Conservation (phyloP, 2,797 vertebrate species). For the Emys orbicularis region DNA sequence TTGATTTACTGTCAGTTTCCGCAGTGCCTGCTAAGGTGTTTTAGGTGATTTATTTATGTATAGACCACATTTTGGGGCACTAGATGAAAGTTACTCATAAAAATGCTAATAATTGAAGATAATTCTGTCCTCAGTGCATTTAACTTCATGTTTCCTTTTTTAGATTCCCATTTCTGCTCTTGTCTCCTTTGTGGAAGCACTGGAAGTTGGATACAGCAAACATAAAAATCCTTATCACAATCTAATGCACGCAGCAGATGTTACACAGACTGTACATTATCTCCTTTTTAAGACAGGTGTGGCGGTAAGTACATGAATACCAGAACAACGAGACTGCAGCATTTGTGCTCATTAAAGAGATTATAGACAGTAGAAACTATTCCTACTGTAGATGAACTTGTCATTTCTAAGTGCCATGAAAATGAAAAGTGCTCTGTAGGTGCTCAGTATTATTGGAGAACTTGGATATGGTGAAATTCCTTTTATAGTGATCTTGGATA, state of each 20-base stretch:
- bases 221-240: slow-evolving; percentile 98
- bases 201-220: slow-evolving; percentile 96
- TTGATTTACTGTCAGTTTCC: not conserved
- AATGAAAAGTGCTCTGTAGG: not conserved
- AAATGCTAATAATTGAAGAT: not conserved
- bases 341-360: slow-evolving; percentile 1
- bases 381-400: not conserved
- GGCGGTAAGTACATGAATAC: slow-evolving; percentile 83
- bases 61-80: not conserved
- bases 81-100: not conserved
- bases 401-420: not conserved
- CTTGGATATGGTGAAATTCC: not conserved
- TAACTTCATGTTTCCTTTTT: slow-evolving; percentile 40
- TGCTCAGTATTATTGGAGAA: not conserved
- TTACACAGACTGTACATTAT: slow-evolving; percentile 95
- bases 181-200: slow-evolving; percentile 92
- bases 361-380: not conserved
- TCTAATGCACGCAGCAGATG: slow-evolving; percentile 93
- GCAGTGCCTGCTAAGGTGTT: not conserved
- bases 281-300: slow-evolving; percentile 93
- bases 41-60: not conserved
- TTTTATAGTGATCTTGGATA: not conserved
- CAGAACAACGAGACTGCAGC: not conserved
- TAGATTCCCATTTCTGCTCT: slow-evolving; percentile 95
- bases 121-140: not conserved